Evolutionary conservation across 2,797 vertebrate genomes (phyloP), one percentile per base, ranked within the genome.

Genomic region (Oreochromis mossambicus): DNA sequence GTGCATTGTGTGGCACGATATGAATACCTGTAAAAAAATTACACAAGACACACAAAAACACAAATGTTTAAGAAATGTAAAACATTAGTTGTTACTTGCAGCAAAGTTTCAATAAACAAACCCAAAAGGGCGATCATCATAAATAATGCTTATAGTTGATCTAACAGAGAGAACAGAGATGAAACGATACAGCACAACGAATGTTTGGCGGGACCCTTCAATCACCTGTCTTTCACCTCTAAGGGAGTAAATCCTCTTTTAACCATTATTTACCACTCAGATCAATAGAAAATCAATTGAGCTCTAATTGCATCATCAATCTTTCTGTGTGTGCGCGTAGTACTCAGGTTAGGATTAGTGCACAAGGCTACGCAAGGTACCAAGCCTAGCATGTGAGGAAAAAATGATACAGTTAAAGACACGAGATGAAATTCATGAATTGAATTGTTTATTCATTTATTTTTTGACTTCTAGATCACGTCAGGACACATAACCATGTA

Each of bases 271-370:
- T 89, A 77, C 38, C n/a, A 5, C 34, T 70, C 24, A 6, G 50
- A 87, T 93, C 78, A 91, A 90, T 84, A 79, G 66, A 58, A 89
- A 88, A 92, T 93, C 92, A 81, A 84, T 87, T 50, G 70, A 63
- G 84, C 48, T 55, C 54, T 88, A 91, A 92, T 92, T 94, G 87
- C 87, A 82, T 92, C 92, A 92, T 90, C 75, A 83, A 29, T 92
- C 87, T 90, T 80, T 89, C 75, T 86, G 66, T 66, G 66, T 58
- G 78, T 3, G 46, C 38, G 52, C 17, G 34, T 36, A 61, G 81
- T 73, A 3, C 5, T 26, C 51, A 29, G 17, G 54, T 86, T 78
- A 75, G 43, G n/a, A 26, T 58, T 38, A 46, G 54, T 11, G 34
- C 58, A 63, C 58, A 38, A 38, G 58, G 50, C 17, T 26, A 70